Evolutionary conservation across 2,113 vertebrate genomes (phyloP).

Genomic region (Petrocephalus zakoni): DNA sequence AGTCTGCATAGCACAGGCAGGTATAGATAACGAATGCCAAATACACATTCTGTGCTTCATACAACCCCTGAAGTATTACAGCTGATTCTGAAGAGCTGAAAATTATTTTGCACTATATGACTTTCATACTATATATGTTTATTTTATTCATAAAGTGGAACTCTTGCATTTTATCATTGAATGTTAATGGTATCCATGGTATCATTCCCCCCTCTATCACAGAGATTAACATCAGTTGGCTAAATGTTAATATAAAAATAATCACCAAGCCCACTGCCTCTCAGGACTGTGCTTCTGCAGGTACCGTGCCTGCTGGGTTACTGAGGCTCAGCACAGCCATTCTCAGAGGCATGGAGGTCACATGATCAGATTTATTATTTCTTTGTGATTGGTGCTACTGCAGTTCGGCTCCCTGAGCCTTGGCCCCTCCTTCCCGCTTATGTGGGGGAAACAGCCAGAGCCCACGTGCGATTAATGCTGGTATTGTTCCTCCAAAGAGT

Average conservation of each 20-base stretch:
- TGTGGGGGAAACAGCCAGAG: conserved; percentile 34
- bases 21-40: neutral
- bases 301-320: neutral
- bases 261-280: neutral
- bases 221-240: neutral
- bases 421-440: neutral
- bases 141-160: neutral
- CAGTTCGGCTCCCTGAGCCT: neutral
- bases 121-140: neutral
- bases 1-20: neutral
- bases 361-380: neutral
- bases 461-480: conserved; percentile 41
- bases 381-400: neutral
- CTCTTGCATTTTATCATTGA: neutral
- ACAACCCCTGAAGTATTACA: neutral
- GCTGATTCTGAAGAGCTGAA: neutral
- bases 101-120: no score
- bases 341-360: neutral
- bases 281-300: neutral
- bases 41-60: neutral
- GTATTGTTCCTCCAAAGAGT: conserved; percentile 56
- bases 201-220: neutral
- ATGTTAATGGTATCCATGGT: neutral
- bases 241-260: neutral
- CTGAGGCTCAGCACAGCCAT: neutral